Percentiles rank a stretch among this genome's conserved stretches.
These are phyloP conservation scores for Thaumetopoea pityocampa DNA, from an alignment of 1,140 invertebrate species.

Conservation along the genomic window DNA sequence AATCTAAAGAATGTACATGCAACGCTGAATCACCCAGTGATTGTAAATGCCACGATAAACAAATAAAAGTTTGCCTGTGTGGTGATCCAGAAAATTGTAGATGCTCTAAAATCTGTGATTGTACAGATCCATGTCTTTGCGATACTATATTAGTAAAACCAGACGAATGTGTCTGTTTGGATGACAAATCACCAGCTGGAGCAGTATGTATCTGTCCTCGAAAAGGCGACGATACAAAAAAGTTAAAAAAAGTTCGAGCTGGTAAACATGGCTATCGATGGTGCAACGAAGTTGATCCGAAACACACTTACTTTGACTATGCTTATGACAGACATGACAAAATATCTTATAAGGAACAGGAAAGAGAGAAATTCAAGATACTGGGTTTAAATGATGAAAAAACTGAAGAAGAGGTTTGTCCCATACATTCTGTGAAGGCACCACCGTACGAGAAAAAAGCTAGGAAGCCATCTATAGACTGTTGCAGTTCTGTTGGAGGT, in stretches of 20 bases:
- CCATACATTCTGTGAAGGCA: conserved; percentile 28
- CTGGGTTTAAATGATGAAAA: conserved; percentile 44
- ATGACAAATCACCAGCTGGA: conserved; percentile 24
- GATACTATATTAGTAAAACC: conserved; percentile 30
- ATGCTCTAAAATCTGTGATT: conserved; percentile 46
- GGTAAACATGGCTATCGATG: conserved; percentile 61
- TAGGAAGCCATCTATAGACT: conserved; percentile 52
- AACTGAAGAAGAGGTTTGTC: conserved; percentile 21
- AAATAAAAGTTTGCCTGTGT: conserved; percentile 44
- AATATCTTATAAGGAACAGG: conserved; percentile 38
- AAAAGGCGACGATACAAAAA: conserved; percentile 25
- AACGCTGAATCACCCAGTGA: conserved; percentile 19
- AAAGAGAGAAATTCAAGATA: conserved; percentile 46
- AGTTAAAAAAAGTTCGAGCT: conserved; percentile 46
- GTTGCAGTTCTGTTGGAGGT: conserved; percentile 66
- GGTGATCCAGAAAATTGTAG: conserved; percentile 51
- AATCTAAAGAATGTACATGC: conserved; percentile 39
- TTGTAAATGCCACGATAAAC: conserved; percentile 52
- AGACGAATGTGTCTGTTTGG: conserved; percentile 43
- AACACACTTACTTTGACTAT: conserved; percentile 61
- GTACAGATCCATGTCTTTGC: conserved; percentile 48
- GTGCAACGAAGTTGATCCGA: conserved; percentile 58
- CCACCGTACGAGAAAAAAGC: conserved; percentile 46
- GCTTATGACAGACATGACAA: conserved; percentile 53
- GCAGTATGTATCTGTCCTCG: conserved; percentile 39